phyloP scores from a whole-genome alignment of 2,888 invertebrate species.

The Mycogona germanica region DNA sequence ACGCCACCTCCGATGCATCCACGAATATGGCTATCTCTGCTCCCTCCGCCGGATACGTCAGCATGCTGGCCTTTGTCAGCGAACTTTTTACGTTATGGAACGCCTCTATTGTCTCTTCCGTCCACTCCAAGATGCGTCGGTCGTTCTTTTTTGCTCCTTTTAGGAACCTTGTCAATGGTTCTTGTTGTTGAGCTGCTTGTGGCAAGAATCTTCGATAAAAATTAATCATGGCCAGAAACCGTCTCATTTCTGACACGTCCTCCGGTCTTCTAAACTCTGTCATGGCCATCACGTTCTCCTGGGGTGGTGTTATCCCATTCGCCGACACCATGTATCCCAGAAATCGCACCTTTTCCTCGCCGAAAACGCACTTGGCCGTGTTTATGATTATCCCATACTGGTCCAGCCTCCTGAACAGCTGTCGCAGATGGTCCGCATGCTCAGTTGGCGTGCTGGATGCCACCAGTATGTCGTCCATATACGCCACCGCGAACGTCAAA shows the following conservation, averaged over 20 bases:
- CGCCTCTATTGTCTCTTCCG: no score
- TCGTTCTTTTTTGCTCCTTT: not conserved
- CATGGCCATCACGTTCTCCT: slow-evolving; percentile 16
- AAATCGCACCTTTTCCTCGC: not conserved
- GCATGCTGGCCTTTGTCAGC: no score
- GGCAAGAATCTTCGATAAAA: slow-evolving; percentile 23
- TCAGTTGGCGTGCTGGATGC: slow-evolving; percentile 24
- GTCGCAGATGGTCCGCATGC: slow-evolving; percentile 29
- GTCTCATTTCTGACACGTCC: not conserved
- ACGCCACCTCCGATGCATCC: slow-evolving; percentile 24
- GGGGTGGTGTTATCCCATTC: not conserved
- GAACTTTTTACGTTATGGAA: no score
- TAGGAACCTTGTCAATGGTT: not conserved
- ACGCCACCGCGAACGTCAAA: slow-evolving; percentile 13
- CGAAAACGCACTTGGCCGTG: not conserved
- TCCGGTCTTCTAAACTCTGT: slow-evolving; percentile 1
- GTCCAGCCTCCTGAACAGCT: not conserved
- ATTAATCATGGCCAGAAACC: slow-evolving; percentile 7
- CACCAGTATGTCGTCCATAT: slow-evolving; percentile 19
- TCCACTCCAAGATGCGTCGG: no score
- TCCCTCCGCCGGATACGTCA: no score
- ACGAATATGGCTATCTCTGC: not conserved
- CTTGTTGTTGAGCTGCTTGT: slow-evolving; percentile 11
- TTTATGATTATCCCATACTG: slow-evolving; percentile 2
- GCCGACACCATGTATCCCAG: not conserved